Conservation (phyloP, 2,113 vertebrate species). For the Gymnarchus niloticus region DNA sequence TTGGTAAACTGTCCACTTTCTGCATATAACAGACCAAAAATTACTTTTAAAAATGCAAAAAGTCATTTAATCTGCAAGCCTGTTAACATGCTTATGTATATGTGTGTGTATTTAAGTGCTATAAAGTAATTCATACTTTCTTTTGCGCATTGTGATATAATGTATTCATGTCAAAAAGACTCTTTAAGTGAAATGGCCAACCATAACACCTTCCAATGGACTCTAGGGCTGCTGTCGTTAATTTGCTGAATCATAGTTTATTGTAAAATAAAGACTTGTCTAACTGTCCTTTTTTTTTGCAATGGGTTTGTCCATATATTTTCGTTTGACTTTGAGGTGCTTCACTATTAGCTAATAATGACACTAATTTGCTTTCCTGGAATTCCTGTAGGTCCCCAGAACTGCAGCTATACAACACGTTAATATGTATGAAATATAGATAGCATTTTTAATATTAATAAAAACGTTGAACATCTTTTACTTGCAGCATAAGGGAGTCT, state of each 20-base stretch:
- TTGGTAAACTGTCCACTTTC: constrained; percentile 33
- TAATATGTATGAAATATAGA: too few species aligned
- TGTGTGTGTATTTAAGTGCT: constrained; percentile 1
- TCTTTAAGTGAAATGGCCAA: constrained; percentile 20
- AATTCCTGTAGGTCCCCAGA: background rate
- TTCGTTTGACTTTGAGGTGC: background rate
- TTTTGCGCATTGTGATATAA: background rate
- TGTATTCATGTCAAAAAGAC: background rate
- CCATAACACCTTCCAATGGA: constrained; percentile 46
- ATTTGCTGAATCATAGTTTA: constrained; percentile 13
- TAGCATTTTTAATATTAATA: too few species aligned
- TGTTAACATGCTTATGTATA: constrained; percentile 39
- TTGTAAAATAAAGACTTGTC: background rate
- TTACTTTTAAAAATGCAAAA: constrained; percentile 9
- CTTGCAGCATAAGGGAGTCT: background rate
- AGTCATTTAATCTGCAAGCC: constrained; percentile 41
- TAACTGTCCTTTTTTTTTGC: background rate
- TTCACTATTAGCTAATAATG: background rate
- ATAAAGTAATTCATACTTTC: background rate
- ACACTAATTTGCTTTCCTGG: background rate
- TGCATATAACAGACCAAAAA: constrained; percentile 33
- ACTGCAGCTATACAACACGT: background rate
- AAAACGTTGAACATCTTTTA: background rate
- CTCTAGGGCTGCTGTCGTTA: background rate
- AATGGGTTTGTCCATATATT: background rate